phyloP scores from a whole-genome alignment of 2,888 invertebrate genomes.

The Agrotis segetum region DNA sequence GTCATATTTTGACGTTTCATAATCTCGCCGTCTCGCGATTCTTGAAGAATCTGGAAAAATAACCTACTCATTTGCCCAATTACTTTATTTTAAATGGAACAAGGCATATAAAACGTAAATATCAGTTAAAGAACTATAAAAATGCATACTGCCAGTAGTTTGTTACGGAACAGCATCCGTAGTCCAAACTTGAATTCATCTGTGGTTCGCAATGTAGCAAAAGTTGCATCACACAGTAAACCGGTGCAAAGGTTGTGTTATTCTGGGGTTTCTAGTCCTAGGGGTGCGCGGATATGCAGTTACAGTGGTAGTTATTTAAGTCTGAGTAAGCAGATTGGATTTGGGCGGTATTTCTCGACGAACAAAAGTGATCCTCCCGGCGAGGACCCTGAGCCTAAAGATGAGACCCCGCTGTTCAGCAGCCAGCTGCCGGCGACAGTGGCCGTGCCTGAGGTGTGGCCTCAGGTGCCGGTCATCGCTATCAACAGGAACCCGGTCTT shows the following conservation, averaged over 20 bases:
- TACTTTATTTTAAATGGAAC: constrained; percentile 74
- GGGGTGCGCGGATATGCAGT: constrained; percentile 72
- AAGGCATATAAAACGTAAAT: constrained; percentile 48
- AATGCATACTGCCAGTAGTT: constrained; percentile 84
- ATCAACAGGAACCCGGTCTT: constrained; percentile 98
- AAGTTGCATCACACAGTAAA: constrained; percentile 86
- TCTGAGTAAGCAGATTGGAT: constrained; percentile 60
- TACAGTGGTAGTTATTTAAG: constrained; percentile 67
- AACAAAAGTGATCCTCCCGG: constrained; percentile 84
- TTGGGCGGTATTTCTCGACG: constrained; percentile 78
- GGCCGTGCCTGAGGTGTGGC: constrained; percentile 98
- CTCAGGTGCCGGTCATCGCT: constrained; percentile 98
- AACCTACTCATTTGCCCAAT: constrained; percentile 74
- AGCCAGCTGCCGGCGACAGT: constrained; percentile 96
- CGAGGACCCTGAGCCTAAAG: constrained; percentile 80
- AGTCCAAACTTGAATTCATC: constrained; percentile 79
- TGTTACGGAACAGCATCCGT: constrained; percentile 80
- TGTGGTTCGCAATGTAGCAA: constrained; percentile 80
- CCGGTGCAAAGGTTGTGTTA: constrained; percentile 73
- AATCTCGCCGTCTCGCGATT: constrained; percentile 25
- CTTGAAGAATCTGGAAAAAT: constrained; percentile 86
- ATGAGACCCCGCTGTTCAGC: constrained; percentile 86
- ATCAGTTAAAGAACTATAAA: constrained; percentile 56
- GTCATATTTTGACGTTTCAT: constrained; percentile 33
- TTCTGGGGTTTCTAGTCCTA: constrained; percentile 59